Conservation (phyloP, 2,888 invertebrate species). For the Zele albiditarsus region DNA sequence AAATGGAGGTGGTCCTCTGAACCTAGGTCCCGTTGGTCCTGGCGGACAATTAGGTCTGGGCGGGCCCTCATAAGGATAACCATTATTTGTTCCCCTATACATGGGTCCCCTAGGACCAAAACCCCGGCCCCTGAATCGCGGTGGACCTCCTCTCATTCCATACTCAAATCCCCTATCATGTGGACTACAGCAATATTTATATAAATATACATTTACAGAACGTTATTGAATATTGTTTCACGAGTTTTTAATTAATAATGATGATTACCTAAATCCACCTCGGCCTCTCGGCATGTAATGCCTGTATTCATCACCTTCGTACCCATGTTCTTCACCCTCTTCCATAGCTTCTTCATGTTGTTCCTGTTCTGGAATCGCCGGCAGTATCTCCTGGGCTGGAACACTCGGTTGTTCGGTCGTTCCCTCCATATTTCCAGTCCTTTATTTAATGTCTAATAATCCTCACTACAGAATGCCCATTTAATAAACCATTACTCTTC, state of each 20-base stretch:
- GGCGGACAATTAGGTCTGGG: constrained; percentile 73
- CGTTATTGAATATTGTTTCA: background rate
- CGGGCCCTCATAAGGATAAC: constrained; percentile 74
- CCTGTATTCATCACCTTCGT: constrained; percentile 73
- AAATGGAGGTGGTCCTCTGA: constrained; percentile 76
- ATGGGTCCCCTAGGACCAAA: constrained; percentile 76
- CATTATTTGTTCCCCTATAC: constrained; percentile 73
- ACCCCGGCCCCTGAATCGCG: constrained; percentile 79
- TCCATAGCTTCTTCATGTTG: constrained; percentile 67
- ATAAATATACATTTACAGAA: constrained; percentile 3
- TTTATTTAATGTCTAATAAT: constrained; percentile 52
- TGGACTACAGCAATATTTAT: constrained; percentile 37
- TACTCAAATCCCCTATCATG: constrained; percentile 50
- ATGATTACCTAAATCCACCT: constrained; percentile 74
- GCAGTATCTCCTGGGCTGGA: constrained; percentile 30
- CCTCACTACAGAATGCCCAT: constrained; percentile 16
- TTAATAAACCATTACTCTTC: constrained; percentile 38
- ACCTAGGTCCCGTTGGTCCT: constrained; percentile 71
- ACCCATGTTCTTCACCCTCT: constrained; percentile 66
- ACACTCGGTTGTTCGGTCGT: constrained; percentile 45
- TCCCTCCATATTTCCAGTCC: constrained; percentile 46
- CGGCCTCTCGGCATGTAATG: constrained; percentile 74
- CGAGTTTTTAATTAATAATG: background rate
- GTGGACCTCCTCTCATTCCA: constrained; percentile 73
- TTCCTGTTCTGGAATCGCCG: constrained; percentile 49